Evolutionary conservation across 2,113 vertebrate genomes (phyloP), one percentile per base, ranked within the genome.

Genomic region (Gambusia affinis): DNA sequence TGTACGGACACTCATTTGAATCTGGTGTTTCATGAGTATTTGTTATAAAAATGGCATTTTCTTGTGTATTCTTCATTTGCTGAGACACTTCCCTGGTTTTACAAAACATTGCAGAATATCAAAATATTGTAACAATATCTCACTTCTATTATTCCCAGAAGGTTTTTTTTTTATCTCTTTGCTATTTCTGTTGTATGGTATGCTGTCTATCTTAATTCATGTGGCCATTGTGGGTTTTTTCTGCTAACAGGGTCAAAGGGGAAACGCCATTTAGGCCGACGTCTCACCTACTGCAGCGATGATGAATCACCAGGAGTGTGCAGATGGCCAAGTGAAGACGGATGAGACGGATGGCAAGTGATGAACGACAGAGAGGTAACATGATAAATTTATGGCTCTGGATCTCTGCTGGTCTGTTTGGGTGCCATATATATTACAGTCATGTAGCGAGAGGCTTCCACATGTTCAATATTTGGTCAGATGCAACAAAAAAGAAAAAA

Each of bases 161-260:
- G 24, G 11, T 37, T 11, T 11, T 37, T 35, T 12, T 37, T 33
- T 33, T 27, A 27, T 27, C 27, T 27, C 27, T 14, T 22, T 28
- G 3, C 2, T n/a, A n/a, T 24, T 33, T 35, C 44, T 33, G 10
- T n/a, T 3, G 11, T 47, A 67, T 12, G 8, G 24, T 11, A 8
- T 4, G 3, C 11, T 69, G 90, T 91, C 80, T 31, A 0, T 90
- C 85, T 89, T 84, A 76, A 83, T 87, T 83, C 70, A 28, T 4
- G 3, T 44, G 15, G 6, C 65, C 61, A 17, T 8, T 31, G 57
- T 62, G 70, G 6, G 66, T 47, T 51, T 71, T 63, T 70, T 19
- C 75, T 19, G 17, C 31, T 0, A 44, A 70, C 70, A 61, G 73
- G 86, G 85, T 89, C 79, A 91, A 68, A 89, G 84, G 83, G 85